phyloP scores from a whole-genome alignment of 1,140 invertebrate species.

The Cotesia typhae region DNA sequence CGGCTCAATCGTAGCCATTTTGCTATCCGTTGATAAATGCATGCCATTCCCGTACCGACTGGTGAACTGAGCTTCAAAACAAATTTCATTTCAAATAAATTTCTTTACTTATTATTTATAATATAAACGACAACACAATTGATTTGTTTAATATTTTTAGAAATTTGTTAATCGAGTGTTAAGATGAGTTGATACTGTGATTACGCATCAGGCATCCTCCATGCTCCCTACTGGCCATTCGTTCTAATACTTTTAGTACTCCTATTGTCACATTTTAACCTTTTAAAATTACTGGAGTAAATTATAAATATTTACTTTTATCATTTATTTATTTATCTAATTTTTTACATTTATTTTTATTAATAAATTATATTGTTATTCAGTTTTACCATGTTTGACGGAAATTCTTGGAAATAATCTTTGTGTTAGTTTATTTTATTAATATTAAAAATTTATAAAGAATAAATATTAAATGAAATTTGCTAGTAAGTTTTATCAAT shows the following conservation, averaged over 20 bases:
- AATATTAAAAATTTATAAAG: too few relatives aligned
- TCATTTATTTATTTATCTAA: neutral
- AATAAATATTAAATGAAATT: too few relatives aligned
- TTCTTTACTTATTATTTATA: constrained; percentile 21
- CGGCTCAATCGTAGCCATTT: constrained; percentile 58
- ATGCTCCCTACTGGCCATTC: constrained; percentile 34
- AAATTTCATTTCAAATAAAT: constrained; percentile 42
- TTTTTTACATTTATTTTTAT: neutral
- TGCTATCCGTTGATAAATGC: constrained; percentile 67
- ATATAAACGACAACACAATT: neutral
- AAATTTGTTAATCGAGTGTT: neutral
- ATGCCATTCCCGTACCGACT: constrained; percentile 64
- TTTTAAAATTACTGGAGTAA: constrained; percentile 3
- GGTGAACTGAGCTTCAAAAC: constrained; percentile 46
- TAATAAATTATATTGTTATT: too few relatives aligned
- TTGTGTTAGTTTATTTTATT: too few relatives aligned
- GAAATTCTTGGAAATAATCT: too few relatives aligned
- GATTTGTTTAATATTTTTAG: constrained; percentile 2
- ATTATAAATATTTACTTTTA: neutral
- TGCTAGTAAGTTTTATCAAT: too few relatives aligned
- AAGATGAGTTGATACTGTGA: neutral
- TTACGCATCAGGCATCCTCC: constrained; percentile 20
- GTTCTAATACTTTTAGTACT: constrained; percentile 24
- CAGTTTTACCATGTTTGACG: too few relatives aligned
- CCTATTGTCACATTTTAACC: constrained; percentile 8